Conservation (phyloP, 2,113 vertebrate genomes). For the Synodontis membranacea region DNA sequence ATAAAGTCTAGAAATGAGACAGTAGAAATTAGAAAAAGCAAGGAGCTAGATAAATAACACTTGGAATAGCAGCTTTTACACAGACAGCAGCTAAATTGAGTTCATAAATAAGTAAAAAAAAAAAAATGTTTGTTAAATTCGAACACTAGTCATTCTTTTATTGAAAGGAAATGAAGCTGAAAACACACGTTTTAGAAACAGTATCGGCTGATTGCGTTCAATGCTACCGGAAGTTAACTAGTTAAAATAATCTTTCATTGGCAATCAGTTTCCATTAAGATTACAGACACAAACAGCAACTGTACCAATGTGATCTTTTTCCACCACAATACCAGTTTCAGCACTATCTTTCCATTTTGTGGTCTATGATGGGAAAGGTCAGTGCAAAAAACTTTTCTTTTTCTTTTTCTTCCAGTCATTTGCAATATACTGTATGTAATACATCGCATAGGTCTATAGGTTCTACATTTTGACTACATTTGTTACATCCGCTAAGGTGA, state of each 20-base stretch:
- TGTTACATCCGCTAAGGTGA: no score
- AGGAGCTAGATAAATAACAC: not conserved
- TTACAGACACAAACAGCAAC: not conserved
- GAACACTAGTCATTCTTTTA: not conserved
- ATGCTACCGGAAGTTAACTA: not conserved
- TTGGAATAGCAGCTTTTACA: constrained; percentile 4
- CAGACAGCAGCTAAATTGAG: constrained; percentile 13
- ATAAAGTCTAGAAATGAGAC: constrained; percentile 17
- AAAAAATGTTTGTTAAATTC: constrained; percentile 14
- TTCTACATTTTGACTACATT: not conserved
- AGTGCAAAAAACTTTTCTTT: not conserved
- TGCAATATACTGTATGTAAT: not conserved
- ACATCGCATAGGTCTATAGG: not conserved
- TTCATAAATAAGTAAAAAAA: not conserved
- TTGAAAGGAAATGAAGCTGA: constrained; percentile 13
- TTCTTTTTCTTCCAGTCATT: not conserved
- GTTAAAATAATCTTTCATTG: not conserved
- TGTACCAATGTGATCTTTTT: not conserved
- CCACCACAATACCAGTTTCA: not conserved
- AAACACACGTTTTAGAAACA: not conserved
- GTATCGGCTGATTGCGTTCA: not conserved
- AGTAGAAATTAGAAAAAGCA: constrained; percentile 1
- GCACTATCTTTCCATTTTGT: not conserved
- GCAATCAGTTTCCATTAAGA: not conserved
- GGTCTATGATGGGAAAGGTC: not conserved